Percentiles rank a stretch among this genome's conserved stretches.
These are phyloP conservation scores for Pampusana beccarii DNA, from an alignment of 2,113 vertebrate genomes.

Conservation along the genomic window DNA sequence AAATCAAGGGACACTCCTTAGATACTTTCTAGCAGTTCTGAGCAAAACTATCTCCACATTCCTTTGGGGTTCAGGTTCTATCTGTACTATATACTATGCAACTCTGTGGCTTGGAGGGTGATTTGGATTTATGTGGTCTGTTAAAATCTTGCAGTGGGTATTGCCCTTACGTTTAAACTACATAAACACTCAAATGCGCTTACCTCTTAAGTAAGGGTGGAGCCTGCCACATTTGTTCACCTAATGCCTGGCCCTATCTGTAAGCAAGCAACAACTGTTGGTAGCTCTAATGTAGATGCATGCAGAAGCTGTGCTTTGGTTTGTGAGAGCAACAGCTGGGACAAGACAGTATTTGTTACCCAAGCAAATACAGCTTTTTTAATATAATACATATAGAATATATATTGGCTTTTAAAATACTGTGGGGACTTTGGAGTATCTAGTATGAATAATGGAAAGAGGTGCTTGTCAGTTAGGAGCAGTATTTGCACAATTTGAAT, in stretches of 20 bases:
- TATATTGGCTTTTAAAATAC: neutral
- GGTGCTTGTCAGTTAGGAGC: neutral
- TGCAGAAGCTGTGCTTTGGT: neutral
- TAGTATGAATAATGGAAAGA: neutral
- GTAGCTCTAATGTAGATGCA: neutral
- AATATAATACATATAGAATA: neutral
- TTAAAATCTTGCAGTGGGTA: neutral
- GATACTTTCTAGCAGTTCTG: neutral
- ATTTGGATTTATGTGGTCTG: neutral
- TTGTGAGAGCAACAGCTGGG: neutral
- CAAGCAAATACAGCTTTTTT: neutral
- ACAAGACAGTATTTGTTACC: neutral
- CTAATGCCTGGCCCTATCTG: neutral
- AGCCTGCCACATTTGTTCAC: neutral
- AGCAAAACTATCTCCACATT: neutral
- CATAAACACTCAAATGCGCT: neutral
- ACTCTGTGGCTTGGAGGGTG: neutral
- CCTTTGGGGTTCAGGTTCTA: neutral
- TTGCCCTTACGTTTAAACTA: neutral
- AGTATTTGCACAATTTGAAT: neutral
- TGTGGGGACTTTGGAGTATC: neutral
- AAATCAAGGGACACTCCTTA: neutral
- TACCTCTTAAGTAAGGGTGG: neutral
- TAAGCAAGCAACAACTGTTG: rapidly evolving
- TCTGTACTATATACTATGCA: neutral